Conservation (phyloP, 2,113 vertebrate genomes). For the Lepus europaeus region DNA sequence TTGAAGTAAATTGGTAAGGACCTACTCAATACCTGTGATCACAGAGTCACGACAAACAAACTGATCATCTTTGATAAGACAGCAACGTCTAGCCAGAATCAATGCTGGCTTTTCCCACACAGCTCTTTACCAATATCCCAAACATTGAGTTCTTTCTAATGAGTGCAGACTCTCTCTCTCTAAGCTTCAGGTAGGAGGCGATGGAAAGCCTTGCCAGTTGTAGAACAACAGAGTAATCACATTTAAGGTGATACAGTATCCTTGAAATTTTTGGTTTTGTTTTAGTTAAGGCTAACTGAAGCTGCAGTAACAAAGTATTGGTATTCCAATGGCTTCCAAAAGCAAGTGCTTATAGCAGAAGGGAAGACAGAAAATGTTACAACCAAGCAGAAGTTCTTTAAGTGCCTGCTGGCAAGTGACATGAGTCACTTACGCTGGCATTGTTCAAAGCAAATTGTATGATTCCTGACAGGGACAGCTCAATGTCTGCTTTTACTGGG, state of each 20-base stretch:
- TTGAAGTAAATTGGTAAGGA: constrained; percentile 17
- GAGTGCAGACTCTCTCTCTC: neutral
- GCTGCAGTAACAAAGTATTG: neutral
- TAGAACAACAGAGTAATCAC: neutral
- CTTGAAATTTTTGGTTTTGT: neutral
- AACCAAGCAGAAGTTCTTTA: neutral
- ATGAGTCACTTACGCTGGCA: neutral
- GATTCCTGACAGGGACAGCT: neutral
- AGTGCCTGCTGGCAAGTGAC: neutral
- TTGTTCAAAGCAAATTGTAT: neutral
- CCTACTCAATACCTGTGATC: neutral
- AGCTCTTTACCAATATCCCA: neutral
- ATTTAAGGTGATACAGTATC: neutral
- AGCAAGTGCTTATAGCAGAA: neutral
- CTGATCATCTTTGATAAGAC: neutral
- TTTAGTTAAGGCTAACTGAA: neutral
- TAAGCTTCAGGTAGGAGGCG: neutral
- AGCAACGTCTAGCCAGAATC: neutral
- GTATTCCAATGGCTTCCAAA: neutral
- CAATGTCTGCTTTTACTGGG: neutral
- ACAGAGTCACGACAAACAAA: neutral
- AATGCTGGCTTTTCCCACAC: neutral
- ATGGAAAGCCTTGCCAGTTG: neutral
- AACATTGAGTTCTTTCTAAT: neutral
- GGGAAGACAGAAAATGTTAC: neutral